Evolutionary conservation across 2,888 invertebrate genomes (phyloP).

Genomic region (Myopa tessellatipennis): DNA sequence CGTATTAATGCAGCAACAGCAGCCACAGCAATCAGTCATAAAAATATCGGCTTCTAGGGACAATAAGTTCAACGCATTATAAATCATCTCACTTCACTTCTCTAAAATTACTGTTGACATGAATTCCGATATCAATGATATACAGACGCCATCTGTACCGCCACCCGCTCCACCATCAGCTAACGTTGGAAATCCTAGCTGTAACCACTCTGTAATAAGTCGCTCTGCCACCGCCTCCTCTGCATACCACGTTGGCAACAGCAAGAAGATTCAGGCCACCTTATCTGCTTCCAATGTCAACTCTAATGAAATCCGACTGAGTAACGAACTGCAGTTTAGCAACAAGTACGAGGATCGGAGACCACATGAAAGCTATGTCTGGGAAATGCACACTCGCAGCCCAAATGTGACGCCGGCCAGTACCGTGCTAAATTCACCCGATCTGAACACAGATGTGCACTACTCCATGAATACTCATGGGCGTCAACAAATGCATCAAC

Average conservation of each 20-base stretch:
- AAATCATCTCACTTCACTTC: background rate
- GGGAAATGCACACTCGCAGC: conserved; percentile 67
- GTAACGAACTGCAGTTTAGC: conserved; percentile 17
- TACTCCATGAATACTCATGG: conserved; percentile 57
- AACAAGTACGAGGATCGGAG: conserved; percentile 42
- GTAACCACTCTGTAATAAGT: conserved; percentile 11
- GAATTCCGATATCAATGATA: conserved; percentile 50
- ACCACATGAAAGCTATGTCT: conserved; percentile 65
- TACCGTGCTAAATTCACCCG: conserved; percentile 67
- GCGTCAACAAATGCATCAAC: conserved; percentile 50
- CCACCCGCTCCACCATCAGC: conserved; percentile 20
- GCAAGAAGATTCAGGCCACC: conserved; percentile 46
- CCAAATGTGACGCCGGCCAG: conserved; percentile 67
- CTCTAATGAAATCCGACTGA: conserved; percentile 17
- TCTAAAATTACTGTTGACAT: conserved; percentile 37
- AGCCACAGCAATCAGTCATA: background rate
- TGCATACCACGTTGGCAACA: conserved; percentile 50
- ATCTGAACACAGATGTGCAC: conserved; percentile 63
- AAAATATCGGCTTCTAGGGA: background rate
- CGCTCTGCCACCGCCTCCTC: conserved; percentile 25
- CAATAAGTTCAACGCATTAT: conserved; percentile 2
- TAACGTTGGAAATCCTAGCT: background rate
- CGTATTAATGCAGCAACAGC: background rate
- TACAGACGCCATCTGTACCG: conserved; percentile 36
- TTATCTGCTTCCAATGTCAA: conserved; percentile 7